Percentiles rank a stretch among this genome's conserved stretches.
Conservation (phyloP, 2,888 invertebrate genomes). For the Suillia variegata region DNA sequence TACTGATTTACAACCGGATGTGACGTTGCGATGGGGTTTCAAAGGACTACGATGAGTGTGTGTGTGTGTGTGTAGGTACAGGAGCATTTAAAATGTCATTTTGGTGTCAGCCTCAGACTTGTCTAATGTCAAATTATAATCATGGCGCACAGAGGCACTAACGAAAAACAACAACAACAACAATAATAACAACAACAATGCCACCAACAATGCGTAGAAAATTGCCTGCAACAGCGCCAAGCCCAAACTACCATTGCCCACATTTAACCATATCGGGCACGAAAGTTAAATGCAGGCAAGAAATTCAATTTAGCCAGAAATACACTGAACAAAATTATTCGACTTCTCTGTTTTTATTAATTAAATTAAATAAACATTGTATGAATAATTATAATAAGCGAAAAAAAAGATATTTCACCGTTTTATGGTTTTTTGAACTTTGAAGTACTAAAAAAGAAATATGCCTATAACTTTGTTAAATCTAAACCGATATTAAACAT, state of each 20-base stretch:
- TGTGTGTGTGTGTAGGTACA: slow-evolving; percentile 13
- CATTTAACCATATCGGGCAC: not conserved
- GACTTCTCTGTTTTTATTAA: no score
- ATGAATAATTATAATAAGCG: no score
- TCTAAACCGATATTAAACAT: no score
- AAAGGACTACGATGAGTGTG: not conserved
- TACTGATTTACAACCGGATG: no score
- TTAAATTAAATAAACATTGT: no score
- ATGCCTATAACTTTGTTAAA: no score
- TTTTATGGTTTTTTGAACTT: no score
- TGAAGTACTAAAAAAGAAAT: no score
- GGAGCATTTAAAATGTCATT: slow-evolving; percentile 53
- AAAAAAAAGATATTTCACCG: no score
- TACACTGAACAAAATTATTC: no score
- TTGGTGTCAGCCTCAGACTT: slow-evolving; percentile 56
- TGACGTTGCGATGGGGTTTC: no score
- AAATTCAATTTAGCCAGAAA: slow-evolving; percentile 3
- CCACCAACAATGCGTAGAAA: slow-evolving; percentile 35
- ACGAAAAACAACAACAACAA: slow-evolving; percentile 38
- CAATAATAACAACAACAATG: slow-evolving; percentile 18
- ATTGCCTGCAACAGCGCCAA: slow-evolving; percentile 39
- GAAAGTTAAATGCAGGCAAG: not conserved
- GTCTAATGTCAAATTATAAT: slow-evolving; percentile 55
- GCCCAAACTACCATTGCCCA: no score
- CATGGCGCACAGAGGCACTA: slow-evolving; percentile 43